Conservation (phyloP, 2,888 invertebrate species). For the Nysson spinosus region DNA sequence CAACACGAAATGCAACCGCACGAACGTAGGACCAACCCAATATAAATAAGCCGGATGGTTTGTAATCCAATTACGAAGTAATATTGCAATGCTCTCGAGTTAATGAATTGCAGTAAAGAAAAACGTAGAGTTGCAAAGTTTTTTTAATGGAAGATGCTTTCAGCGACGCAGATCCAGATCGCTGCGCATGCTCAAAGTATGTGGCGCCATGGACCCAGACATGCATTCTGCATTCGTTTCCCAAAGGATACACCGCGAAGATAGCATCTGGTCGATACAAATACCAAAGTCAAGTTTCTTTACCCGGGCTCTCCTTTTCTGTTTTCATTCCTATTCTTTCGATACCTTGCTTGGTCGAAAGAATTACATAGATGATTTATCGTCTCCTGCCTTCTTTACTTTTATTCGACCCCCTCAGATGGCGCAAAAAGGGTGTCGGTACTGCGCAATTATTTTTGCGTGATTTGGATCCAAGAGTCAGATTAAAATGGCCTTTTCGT, state of each 20-base stretch:
- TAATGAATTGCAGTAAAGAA: conserved; percentile 17
- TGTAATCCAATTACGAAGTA: too few relatives aligned
- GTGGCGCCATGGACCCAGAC: conserved; percentile 50
- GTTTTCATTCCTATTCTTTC: conserved; percentile 1
- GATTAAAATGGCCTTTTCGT: conserved; percentile 59
- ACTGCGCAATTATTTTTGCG: conserved; percentile 66
- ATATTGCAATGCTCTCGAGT: too few relatives aligned
- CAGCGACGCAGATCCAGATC: conserved; percentile 47
- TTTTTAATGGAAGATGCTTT: conserved; percentile 23
- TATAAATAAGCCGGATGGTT: too few relatives aligned
- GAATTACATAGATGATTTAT: conserved; percentile 1
- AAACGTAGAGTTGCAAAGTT: conserved; percentile 9
- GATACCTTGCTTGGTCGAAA: background rate
- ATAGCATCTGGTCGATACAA: conserved; percentile 62
- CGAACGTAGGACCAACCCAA: too few relatives aligned
- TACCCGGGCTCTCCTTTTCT: conserved; percentile 37
- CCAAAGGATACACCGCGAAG: conserved; percentile 11
- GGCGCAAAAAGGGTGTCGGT: conserved; percentile 50
- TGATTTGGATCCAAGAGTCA: conserved; percentile 60
- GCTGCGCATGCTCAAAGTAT: conserved; percentile 52
- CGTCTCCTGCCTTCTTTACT: conserved; percentile 12
- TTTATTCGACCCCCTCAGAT: conserved; percentile 8
- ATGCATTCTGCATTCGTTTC: conserved; percentile 52
- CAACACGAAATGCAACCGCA: too few relatives aligned
- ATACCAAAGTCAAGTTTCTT: conserved; percentile 50